A percentile compares a stretch with the other conserved stretches of the same genome.
These are phyloP conservation scores for Creontiades dilutus DNA, from an alignment of 2,888 invertebrate species.

Conservation along the genomic window DNA sequence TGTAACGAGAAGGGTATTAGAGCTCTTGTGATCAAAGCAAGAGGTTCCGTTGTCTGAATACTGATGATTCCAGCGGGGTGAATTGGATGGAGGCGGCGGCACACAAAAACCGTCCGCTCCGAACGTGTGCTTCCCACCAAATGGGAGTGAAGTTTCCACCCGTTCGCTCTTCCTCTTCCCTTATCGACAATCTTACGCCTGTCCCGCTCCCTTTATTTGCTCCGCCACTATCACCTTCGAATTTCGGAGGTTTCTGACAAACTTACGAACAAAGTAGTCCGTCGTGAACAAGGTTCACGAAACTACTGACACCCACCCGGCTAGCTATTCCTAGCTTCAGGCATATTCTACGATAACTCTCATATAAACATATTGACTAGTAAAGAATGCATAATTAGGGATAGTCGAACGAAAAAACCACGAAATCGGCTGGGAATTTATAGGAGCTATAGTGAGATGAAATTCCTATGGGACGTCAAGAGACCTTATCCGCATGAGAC, in stretches of 20 bases:
- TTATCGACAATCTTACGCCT: slow-evolving; percentile 56
- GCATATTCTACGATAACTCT: no score
- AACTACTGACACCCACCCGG: background rate
- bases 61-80: slow-evolving; percentile 52
- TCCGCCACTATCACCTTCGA: background rate
- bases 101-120: slow-evolving; percentile 42
- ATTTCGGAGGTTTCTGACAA: background rate
- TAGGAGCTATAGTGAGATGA: no score
- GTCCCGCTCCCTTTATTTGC: slow-evolving; percentile 39
- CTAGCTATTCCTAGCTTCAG: no score
- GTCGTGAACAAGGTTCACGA: background rate
- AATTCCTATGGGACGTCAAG: no score
- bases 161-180: slow-evolving; percentile 24
- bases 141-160: slow-evolving; percentile 37
- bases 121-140: slow-evolving; percentile 48
- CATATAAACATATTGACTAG: no score
- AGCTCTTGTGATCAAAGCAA: slow-evolving; percentile 68
- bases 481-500: no score
- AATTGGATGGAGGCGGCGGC: slow-evolving; percentile 58
- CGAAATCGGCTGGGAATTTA: no score
- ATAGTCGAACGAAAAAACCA: no score
- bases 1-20: slow-evolving; percentile 70
- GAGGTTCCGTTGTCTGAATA: slow-evolving; percentile 65
- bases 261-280: no score
- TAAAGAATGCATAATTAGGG: no score